Base-by-base conservation (phyloP, 2,888 invertebrate genomes). In the Arctia plantaginis region DNA sequence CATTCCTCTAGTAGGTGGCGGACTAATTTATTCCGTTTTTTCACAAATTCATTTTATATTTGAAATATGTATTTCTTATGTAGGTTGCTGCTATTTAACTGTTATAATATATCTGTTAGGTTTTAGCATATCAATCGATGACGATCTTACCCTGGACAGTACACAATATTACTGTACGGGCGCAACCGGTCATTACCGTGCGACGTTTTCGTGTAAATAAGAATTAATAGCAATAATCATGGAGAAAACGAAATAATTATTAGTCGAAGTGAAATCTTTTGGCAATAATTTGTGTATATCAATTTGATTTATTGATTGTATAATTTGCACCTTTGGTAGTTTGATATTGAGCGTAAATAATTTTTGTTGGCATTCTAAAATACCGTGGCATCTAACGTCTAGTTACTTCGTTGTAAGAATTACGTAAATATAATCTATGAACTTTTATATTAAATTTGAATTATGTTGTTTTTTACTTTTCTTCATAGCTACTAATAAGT, bases 201-300 rank as follows among this genome's bases (percentile, higher is more conserved):
- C 86, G 88, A 86, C 87, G 86, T 82, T 85, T 33, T 47, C 8
- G 47, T 65, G 71, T 64, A 71, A 47, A 89, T 87, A 86, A 88
- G 87, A 88, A 88, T 89, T 88, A 89, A 88, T 86, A 87, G 80
- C 83, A 84, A 87, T 87, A 86, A 83, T 85, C 82, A 77, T 77
- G 82, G 87, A 83, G 89, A 88, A 89, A 90, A 88, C 85, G 79
- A 86, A 86, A 89, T 87, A 88, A 87, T 87, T 86, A 89, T 86
- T 83, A 83, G 82, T 90, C 80, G 81, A 83, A 81, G 87, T 85
- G 88, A 88, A 88, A 90, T 88, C 85, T 82, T 62, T 79, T 76
- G 75, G 70, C 76, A 80, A 67, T 82, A 85, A 85, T 83, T 86
- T 81, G 80, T 80, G 80, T 68, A 78, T 74, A 81, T 83, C 79